Evolutionary conservation across 2,113 vertebrate genomes (phyloP).

Genomic region (Paramormyrops kingsleyae): DNA sequence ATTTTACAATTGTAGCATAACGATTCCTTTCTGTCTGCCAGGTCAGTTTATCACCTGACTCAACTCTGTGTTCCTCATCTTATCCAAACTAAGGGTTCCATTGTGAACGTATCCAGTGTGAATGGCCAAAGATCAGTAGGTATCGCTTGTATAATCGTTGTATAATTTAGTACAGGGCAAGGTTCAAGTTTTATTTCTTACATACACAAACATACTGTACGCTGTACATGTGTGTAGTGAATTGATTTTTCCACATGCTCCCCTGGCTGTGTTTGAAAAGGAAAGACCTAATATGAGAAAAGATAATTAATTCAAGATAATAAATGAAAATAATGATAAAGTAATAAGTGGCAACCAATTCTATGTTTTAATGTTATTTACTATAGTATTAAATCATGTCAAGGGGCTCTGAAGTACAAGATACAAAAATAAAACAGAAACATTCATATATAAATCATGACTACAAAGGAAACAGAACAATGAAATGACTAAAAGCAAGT

Average conservation of each 20-base stretch:
- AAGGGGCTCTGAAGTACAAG: background rate
- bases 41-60: constrained; percentile 63
- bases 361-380: background rate
- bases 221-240: background rate
- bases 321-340: background rate
- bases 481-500: background rate
- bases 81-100: constrained; percentile 63
- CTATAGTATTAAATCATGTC: background rate
- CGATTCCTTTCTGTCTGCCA: constrained; percentile 28
- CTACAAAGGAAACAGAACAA: background rate
- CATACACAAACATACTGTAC: background rate
- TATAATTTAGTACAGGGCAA: background rate
- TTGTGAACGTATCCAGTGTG: constrained; percentile 71
- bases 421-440: background rate
- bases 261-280: background rate
- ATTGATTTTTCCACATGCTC: background rate
- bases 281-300: background rate
- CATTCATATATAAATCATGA: background rate
- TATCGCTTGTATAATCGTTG: constrained; percentile 18
- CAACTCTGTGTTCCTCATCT: constrained; percentile 68
- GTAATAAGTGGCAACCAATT: background rate
- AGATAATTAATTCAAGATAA: background rate
- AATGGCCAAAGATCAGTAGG: constrained; percentile 70
- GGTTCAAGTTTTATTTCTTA: background rate
- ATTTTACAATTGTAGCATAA: background rate